phyloP scores from a whole-genome alignment of 37 sponge, comb jelly and placozoan genomes.

The Chondrosia reniformis region DNA sequence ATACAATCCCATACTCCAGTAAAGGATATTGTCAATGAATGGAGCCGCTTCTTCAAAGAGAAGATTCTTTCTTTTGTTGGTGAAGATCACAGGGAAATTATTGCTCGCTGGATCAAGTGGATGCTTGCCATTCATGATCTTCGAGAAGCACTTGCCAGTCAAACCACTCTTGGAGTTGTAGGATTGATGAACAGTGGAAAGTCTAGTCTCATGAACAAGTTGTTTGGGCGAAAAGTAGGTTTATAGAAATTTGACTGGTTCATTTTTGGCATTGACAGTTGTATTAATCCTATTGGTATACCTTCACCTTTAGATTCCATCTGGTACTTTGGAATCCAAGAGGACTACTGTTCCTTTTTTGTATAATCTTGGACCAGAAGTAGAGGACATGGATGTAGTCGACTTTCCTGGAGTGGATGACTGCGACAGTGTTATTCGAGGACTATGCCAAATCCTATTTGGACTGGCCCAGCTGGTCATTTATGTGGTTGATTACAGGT shows the following conservation, averaged over 20 bases:
- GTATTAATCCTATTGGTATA: background rate
- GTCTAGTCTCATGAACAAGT: slow-evolving; percentile 39
- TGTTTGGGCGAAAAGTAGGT: slow-evolving; percentile 47
- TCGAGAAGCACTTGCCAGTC: slow-evolving; percentile 50
- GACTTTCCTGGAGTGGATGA: slow-evolving; percentile 81
- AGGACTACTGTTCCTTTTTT: slow-evolving; percentile 67
- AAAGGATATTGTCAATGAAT: slow-evolving; percentile 25
- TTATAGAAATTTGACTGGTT: background rate
- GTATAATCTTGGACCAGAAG: slow-evolving; percentile 47
- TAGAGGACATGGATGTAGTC: slow-evolving; percentile 59
- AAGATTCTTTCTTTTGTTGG: slow-evolving; percentile 50
- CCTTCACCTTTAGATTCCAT: slow-evolving; percentile 25
- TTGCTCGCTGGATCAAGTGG: slow-evolving; percentile 77
- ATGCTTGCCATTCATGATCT: slow-evolving; percentile 43
- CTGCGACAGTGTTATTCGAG: slow-evolving; percentile 43
- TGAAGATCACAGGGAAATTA: slow-evolving; percentile 26
- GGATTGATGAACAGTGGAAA: slow-evolving; percentile 71
- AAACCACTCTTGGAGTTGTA: slow-evolving; percentile 58
- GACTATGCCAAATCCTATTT: slow-evolving; percentile 43
- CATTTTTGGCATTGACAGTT: background rate
- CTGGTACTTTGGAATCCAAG: slow-evolving; percentile 50
- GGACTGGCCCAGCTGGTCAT: slow-evolving; percentile 48
- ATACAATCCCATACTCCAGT: slow-evolving; percentile 12
- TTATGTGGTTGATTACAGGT: slow-evolving; percentile 67
- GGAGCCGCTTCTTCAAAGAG: slow-evolving; percentile 45